Evolutionary conservation across 2,888 invertebrate species (phyloP).

Genomic region (Diaprepes abbreviatus): DNA sequence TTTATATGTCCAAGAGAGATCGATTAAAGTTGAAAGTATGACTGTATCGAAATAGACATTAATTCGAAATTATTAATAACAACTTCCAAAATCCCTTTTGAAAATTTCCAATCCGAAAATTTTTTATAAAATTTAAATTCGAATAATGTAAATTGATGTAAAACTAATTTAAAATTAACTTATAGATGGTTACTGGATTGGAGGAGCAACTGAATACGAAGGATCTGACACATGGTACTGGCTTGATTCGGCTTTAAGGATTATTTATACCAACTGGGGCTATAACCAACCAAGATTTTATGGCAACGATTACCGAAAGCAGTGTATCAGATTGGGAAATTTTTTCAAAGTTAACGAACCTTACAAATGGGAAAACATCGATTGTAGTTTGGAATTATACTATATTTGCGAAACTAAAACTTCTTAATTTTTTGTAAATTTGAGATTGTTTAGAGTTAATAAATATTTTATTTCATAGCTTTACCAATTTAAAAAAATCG

Average conservation of each 20-base stretch:
- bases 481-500: no score
- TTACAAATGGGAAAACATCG: slow-evolving; percentile 13
- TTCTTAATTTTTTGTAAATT: not conserved
- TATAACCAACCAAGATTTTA: slow-evolving; percentile 13
- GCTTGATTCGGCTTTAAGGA: not conserved
- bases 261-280: slow-evolving; percentile 28
- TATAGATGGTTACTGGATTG: slow-evolving; percentile 38
- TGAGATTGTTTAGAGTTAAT: no score
- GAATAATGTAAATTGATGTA: no score
- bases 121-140: no score
- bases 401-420: slow-evolving; percentile 13
- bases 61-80: no score
- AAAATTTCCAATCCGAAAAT: no score
- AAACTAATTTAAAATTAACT: no score
- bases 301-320: not conserved
- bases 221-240: slow-evolving; percentile 13
- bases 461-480: no score
- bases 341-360: slow-evolving; percentile 19
- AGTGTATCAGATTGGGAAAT: slow-evolving; percentile 22
- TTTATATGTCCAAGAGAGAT: no score
- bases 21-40: no score
- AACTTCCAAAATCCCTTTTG: no score
- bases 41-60: no score
- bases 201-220: not conserved
- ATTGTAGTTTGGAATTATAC: slow-evolving; percentile 10